Evolutionary conservation across 2,113 vertebrate species (phyloP).

Genomic region (Canis aureus): DNA sequence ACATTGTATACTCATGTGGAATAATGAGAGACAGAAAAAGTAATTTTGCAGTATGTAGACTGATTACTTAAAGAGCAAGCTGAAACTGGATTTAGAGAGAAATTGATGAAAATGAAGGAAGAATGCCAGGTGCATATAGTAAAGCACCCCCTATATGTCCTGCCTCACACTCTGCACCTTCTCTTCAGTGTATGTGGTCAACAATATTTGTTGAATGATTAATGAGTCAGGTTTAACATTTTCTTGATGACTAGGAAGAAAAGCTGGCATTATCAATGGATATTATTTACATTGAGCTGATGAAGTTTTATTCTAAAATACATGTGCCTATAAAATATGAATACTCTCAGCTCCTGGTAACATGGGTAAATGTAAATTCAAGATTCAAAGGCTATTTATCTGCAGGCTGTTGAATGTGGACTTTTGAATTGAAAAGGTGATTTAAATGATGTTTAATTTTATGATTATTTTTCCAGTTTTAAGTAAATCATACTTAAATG

Average conservation of each 20-base stretch:
- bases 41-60: background rate
- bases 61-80: background rate
- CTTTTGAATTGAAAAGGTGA: background rate
- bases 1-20: background rate
- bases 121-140: fast-evolving
- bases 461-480: no score
- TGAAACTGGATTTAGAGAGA: background rate
- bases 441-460: background rate
- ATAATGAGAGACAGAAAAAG: background rate
- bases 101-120: background rate
- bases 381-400: background rate
- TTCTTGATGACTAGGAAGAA: background rate
- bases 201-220: background rate
- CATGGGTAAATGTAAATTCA: background rate
- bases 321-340: background rate
- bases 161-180: fast-evolving
- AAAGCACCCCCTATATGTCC: fast-evolving
- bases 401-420: background rate
- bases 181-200: background rate
- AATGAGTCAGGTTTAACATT: background rate
- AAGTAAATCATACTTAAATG: conserved; percentile 5
- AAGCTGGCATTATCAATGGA: background rate
- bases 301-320: background rate
- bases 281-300: background rate
- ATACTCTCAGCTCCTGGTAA: background rate